phyloP scores from a whole-genome alignment of 2,797 vertebrate genomes.

The Sebastes cheni region DNA sequence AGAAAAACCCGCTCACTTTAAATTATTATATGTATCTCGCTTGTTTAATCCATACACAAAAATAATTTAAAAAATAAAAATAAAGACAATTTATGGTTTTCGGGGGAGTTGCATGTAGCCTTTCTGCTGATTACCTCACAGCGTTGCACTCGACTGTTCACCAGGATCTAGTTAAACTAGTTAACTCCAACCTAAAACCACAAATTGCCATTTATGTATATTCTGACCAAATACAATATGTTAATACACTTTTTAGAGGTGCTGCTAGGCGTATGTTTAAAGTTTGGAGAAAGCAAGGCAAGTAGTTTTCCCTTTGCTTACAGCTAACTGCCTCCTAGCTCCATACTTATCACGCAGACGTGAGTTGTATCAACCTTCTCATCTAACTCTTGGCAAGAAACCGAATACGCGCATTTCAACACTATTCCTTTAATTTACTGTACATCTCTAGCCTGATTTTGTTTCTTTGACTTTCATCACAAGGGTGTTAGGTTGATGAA shows the following conservation, averaged over 20 bases:
- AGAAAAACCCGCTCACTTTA: rapidly evolving
- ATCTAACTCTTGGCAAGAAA: background rate
- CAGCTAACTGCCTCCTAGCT: background rate
- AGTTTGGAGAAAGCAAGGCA: background rate
- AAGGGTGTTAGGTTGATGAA: background rate
- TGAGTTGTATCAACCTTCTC: background rate
- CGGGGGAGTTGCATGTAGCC: background rate
- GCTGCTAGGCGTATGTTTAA: background rate
- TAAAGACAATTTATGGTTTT: background rate
- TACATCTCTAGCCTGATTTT: background rate
- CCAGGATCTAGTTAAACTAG: background rate
- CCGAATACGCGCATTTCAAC: background rate
- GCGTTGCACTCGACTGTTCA: background rate
- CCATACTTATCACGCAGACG: background rate
- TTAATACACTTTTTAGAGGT: background rate
- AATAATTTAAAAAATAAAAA: background rate
- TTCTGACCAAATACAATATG: background rate
- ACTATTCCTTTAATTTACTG: background rate
- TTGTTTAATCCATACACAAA: background rate
- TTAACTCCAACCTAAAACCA: background rate
- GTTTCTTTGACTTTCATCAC: background rate
- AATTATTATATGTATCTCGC: background rate
- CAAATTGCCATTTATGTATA: background rate
- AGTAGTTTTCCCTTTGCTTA: background rate
- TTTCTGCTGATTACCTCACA: background rate